Evolutionary conservation across 2,888 invertebrate genomes (phyloP).

Genomic region (Acronicta leporina): DNA sequence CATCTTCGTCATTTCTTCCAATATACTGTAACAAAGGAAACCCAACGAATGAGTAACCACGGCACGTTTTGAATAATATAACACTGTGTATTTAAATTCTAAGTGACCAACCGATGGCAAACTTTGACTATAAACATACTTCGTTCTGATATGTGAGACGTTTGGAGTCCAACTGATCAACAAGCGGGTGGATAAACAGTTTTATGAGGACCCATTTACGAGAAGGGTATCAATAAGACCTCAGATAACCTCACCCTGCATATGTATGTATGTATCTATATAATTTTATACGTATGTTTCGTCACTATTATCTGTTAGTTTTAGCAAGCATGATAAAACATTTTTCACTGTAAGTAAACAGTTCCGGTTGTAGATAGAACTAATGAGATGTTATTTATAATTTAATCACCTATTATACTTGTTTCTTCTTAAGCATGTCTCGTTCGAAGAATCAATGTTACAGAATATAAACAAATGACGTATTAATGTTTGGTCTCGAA

Average conservation of each 20-base stretch:
- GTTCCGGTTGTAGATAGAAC: constrained; percentile 38
- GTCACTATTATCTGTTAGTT: constrained; percentile 54
- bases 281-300: constrained; percentile 58
- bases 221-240: constrained; percentile 75
- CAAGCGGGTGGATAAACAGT: constrained; percentile 67
- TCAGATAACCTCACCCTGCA: constrained; percentile 67
- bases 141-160: constrained; percentile 60
- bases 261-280: constrained; percentile 30
- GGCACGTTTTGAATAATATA: constrained; percentile 59
- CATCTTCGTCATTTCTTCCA: constrained; percentile 87
- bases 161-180: constrained; percentile 71
- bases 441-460: constrained; percentile 15
- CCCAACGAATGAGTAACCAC: constrained; percentile 37
- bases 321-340: constrained; percentile 14
- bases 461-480: constrained; percentile 33
- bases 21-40: constrained; percentile 78
- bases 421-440: constrained; percentile 4
- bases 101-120: constrained; percentile 66
- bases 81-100: constrained; percentile 54
- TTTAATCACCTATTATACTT: constrained; percentile 18
- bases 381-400: constrained; percentile 11
- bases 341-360: constrained; percentile 3
- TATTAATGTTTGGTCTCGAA: constrained; percentile 15
- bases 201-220: constrained; percentile 70
- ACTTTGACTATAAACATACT: constrained; percentile 64